These are phyloP conservation scores for Cochlearius cochlearius DNA, from an alignment of 2,113 vertebrate species.

Conservation along the genomic window DNA sequence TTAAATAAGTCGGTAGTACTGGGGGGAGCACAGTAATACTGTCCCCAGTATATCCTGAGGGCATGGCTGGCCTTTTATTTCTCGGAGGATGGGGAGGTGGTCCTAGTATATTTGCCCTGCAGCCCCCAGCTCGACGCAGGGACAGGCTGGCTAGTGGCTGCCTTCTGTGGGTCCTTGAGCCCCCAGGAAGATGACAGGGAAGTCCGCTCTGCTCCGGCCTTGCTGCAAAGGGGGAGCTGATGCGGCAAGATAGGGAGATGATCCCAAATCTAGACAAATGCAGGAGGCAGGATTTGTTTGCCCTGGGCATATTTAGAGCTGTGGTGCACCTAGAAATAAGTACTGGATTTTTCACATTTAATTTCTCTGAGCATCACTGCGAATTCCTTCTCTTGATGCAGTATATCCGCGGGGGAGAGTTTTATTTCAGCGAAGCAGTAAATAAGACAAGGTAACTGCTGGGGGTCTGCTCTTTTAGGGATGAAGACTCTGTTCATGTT, in stretches of 20 bases:
- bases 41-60: not conserved
- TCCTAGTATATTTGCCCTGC: not conserved
- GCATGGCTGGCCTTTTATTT: not conserved
- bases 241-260: not conserved
- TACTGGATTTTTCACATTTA: not conserved
- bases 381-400: not conserved
- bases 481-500: not conserved
- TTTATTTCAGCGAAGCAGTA: not conserved
- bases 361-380: not conserved
- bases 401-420: not conserved
- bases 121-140: not conserved
- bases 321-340: not conserved
- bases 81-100: not conserved
- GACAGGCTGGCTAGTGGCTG: not conserved
- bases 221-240: not conserved
- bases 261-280: not conserved
- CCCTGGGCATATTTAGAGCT: not conserved
- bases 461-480: not conserved
- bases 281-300: not conserved
- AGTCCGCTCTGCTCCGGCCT: not conserved
- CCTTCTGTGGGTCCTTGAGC: not conserved
- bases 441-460: not conserved
- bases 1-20: not conserved
- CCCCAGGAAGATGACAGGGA: not conserved
- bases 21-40: not conserved